These are phyloP conservation scores for Diorhabda elongata DNA, from an alignment of 1,140 invertebrate species.

Conservation along the genomic window DNA sequence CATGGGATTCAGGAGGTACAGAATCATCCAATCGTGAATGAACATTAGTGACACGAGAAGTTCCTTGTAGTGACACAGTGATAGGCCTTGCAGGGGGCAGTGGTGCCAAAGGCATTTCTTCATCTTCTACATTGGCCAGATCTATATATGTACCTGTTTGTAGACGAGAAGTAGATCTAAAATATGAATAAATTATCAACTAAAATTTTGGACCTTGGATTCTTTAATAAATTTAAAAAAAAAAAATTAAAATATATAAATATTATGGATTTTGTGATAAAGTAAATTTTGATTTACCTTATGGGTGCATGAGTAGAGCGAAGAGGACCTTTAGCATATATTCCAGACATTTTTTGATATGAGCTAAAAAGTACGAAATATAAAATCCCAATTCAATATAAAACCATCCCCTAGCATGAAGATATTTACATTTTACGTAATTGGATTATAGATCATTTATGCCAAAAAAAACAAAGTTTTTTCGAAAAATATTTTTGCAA, in stretches of 20 bases:
- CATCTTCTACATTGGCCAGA: slow-evolving; percentile 47
- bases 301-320: neutral
- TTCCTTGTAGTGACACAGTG: slow-evolving; percentile 32
- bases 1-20: slow-evolving; percentile 50
- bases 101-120: slow-evolving; percentile 40
- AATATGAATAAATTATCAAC: too few relatives aligned
- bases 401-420: too few relatives aligned
- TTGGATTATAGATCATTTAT: too few relatives aligned
- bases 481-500: too few relatives aligned
- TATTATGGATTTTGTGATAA: too few relatives aligned
- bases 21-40: slow-evolving; percentile 51
- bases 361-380: neutral
- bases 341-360: slow-evolving; percentile 14
- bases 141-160: slow-evolving; percentile 35
- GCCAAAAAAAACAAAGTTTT: too few relatives aligned
- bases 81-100: slow-evolving; percentile 16
- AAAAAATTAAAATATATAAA: too few relatives aligned
- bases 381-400: too few relatives aligned
- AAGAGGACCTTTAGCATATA: slow-evolving; percentile 10
- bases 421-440: too few relatives aligned
- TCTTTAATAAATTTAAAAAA: too few relatives aligned
- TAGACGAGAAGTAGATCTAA: slow-evolving; percentile 20
- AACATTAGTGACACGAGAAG: slow-evolving; percentile 38
- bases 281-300: neutral
- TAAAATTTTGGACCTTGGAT: too few relatives aligned